Evolutionary conservation across 2,888 invertebrate genomes (phyloP), one percentile per base, ranked within the genome.

Genomic region (Patella ulyssiponensis): DNA sequence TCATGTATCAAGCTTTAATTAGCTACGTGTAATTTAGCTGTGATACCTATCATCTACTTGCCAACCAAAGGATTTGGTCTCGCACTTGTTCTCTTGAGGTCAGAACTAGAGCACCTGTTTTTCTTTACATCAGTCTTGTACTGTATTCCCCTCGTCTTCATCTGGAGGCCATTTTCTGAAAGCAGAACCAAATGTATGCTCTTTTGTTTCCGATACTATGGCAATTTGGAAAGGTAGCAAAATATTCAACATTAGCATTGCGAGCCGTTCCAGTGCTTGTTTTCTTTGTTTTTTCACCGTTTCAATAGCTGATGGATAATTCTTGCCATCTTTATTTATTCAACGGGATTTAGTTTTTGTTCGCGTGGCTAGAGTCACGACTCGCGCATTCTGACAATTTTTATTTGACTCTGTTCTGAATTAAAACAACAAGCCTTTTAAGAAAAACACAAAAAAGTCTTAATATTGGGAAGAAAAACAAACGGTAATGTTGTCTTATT

Each of bases 111-210:
- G 54, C 76, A 76, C 76, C 76, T 76, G 76, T 76, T 76, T 72
- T 76, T 76, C 71, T 72, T 76, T 76, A 54, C 51, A 73, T 76
- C 69, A 69, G 69, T 72, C 20, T n/a, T 69, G 76, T 76, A 76
- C 76, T 64, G 71, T 69, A 72, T 76, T 76, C 51, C 76, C 76
- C 58, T 52, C 52, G 52, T n/a, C 64, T 64, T 72, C 72, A 71
- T 54, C 44, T 76, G 76, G 33, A 64, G 53, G 54, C 44, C 23
- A 76, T 76, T 69, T 56, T 17, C 15, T 69, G 76, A 56, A 76
- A 76, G 72, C 53, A 73, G 73, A 76, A 76, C 76, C 76, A 76
- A 76, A 76, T 76, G 76, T 76, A 76, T 76, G 44, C 76, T 76
- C 73, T 72, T 76, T 76, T 76, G 76, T 76, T 76, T 76, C 72